These are phyloP conservation scores for Eospalax fontanierii DNA, from an alignment of 2,797 vertebrate genomes.

Conservation along the genomic window DNA sequence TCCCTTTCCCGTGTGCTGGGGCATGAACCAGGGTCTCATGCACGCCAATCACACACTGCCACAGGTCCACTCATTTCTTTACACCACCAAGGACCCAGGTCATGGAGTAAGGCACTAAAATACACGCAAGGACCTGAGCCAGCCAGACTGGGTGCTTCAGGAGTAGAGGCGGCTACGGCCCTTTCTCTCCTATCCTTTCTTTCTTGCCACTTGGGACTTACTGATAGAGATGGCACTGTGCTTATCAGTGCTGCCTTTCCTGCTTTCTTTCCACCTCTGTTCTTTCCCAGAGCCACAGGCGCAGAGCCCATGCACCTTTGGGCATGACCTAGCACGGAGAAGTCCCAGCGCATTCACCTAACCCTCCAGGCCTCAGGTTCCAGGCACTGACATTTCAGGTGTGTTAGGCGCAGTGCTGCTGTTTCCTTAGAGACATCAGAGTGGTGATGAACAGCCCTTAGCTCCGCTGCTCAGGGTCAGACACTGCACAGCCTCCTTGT, in stretches of 20 bases:
- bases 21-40: background rate
- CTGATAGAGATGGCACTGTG: background rate
- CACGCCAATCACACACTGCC: background rate
- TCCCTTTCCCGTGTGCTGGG: background rate
- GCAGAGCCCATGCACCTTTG: background rate
- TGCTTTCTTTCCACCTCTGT: background rate
- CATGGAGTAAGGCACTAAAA: background rate
- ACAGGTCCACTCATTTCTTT: conserved; percentile 24
- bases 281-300: background rate
- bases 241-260: background rate
- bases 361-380: background rate
- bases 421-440: background rate
- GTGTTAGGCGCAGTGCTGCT: background rate
- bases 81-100: background rate
- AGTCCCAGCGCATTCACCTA: background rate
- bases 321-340: background rate
- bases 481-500: conserved; percentile 29
- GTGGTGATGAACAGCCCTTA: background rate
- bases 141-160: background rate
- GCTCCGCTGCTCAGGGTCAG: background rate
- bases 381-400: background rate
- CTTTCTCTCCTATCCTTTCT: background rate
- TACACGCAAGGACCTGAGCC: background rate
- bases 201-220: background rate
- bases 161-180: background rate